Evolutionary conservation across 2,113 vertebrate genomes (phyloP).

Genomic region (Antechinus flavipes): DNA sequence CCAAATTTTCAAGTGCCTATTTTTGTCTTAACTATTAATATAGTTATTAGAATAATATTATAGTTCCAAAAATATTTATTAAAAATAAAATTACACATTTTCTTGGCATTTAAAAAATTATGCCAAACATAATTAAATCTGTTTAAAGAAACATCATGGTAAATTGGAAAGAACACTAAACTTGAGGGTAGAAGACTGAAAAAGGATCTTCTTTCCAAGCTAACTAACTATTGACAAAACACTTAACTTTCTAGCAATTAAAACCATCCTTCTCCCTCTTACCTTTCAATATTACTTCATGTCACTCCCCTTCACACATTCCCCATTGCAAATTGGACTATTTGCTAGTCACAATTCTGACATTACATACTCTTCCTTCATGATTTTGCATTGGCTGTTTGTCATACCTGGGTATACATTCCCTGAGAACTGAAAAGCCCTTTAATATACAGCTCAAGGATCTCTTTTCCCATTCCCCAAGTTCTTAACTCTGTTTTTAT

Average conservation of each 20-base stretch:
- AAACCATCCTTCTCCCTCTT: not conserved
- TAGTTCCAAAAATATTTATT: not conserved
- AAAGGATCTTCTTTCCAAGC: not conserved
- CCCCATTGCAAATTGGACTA: not conserved
- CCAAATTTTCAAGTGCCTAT: not conserved
- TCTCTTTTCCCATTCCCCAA: not conserved
- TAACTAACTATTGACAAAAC: not conserved
- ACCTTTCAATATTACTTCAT: not conserved
- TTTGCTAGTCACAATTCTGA: not conserved
- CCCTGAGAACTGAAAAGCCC: not conserved
- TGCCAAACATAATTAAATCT: not conserved
- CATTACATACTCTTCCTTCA: not conserved
- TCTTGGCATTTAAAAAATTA: not conserved
- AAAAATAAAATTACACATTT: not conserved
- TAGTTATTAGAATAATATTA: not conserved
- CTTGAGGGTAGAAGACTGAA: not conserved
- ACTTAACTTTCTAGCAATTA: not conserved
- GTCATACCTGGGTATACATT: not conserved
- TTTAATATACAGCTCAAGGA: not conserved
- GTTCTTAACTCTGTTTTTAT: not conserved
- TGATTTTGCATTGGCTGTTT: not conserved
- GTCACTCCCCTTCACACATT: not conserved
- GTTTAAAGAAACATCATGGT: not conserved
- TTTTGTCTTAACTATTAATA: not conserved
- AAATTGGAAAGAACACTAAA: not conserved